These are phyloP conservation scores for Aplysia californica DNA, from an alignment of 1,140 invertebrate genomes.

Conservation along the genomic window DNA sequence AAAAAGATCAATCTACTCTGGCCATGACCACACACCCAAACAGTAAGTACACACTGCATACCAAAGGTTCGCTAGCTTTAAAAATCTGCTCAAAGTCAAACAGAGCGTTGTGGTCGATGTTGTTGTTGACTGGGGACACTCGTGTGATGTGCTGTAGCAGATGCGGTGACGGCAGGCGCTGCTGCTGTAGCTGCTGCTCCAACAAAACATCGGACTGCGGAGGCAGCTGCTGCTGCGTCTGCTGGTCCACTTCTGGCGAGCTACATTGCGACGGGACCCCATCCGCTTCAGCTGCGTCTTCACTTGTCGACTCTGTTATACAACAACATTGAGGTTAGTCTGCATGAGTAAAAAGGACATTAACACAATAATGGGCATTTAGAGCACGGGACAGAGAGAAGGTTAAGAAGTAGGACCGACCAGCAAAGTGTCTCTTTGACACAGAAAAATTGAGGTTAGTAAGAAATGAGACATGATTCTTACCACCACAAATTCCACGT, in stretches of 20 bases:
- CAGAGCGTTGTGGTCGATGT: too few relatives aligned
- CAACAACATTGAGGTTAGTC: too few relatives aligned
- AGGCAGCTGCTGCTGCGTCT: too few relatives aligned
- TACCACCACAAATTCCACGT: too few relatives aligned
- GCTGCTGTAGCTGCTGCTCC: background rate
- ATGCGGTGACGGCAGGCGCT: background rate
- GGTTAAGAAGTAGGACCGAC: too few relatives aligned
- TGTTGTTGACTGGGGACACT: constrained; percentile 34
- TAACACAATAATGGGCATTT: too few relatives aligned
- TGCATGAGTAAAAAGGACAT: too few relatives aligned
- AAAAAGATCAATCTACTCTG: background rate
- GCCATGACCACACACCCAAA: background rate
- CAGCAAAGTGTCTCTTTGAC: too few relatives aligned
- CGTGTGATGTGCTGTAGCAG: background rate
- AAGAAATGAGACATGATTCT: too few relatives aligned
- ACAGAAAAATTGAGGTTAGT: too few relatives aligned
- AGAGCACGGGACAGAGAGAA: too few relatives aligned
- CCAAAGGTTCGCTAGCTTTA: constrained; percentile 70
- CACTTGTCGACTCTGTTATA: constrained; percentile 3
- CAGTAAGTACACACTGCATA: background rate
- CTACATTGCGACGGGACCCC: constrained; percentile 5
- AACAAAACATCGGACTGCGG: too few relatives aligned
- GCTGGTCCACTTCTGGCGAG: constrained; percentile 15
- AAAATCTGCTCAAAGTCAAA: constrained; percentile 82
- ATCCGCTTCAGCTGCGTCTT: constrained; percentile 5